These are phyloP conservation scores for Prenolepis imparis DNA, from an alignment of 2,888 invertebrate species.

Conservation along the genomic window DNA sequence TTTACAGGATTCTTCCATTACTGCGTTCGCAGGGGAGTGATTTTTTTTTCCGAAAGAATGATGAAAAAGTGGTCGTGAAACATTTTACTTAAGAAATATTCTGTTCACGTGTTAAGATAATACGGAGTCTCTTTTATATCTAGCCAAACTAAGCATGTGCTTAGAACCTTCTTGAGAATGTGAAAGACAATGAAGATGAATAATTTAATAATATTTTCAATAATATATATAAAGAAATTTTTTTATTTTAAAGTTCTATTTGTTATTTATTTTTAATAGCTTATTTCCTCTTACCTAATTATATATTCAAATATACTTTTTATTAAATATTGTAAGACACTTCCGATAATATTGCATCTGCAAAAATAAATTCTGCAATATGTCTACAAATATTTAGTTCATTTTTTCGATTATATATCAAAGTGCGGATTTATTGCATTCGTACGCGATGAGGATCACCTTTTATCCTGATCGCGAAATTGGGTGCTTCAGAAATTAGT, in stretches of 20 bases:
- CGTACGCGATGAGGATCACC: not conserved
- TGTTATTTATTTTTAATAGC: not conserved
- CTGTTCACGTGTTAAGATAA: not conserved
- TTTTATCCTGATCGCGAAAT: conserved; percentile 25
- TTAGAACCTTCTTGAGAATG: not conserved
- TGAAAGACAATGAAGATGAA: not conserved
- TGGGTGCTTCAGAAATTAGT: conserved; percentile 14
- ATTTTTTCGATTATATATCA: not conserved
- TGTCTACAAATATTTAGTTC: not conserved
- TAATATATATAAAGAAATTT: not conserved
- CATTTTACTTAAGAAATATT: not conserved
- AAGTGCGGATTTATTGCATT: not conserved
- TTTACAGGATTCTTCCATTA: conserved; percentile 73
- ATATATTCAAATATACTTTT: not conserved
- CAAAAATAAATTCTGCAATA: not conserved
- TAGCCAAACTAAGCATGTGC: not conserved
- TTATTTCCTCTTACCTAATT: too few species aligned
- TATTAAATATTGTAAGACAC: not conserved
- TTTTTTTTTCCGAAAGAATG: conserved; percentile 20
- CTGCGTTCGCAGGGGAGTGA: conserved; percentile 13
- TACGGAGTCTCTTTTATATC: not conserved
- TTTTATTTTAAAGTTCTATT: too few species aligned
- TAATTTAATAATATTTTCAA: not conserved
- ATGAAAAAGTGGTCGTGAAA: not conserved
- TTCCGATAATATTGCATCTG: not conserved